These are phyloP conservation scores for Hystrix cristata DNA, from an alignment of 2,113 vertebrate species.

Conservation along the genomic window DNA sequence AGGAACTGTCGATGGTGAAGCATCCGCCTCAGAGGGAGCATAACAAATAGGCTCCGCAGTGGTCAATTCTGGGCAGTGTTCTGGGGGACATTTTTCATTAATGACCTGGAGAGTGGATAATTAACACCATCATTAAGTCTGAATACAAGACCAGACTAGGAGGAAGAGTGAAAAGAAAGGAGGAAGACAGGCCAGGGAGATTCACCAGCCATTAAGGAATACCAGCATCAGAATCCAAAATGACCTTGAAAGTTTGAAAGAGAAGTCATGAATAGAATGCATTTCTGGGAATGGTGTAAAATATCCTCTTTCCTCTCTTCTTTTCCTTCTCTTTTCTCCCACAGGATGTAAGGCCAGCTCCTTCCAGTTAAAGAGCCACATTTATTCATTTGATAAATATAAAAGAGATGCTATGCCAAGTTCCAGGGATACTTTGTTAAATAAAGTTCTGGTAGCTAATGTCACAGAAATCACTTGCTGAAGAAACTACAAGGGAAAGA, in stretches of 20 bases:
- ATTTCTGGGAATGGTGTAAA: not conserved
- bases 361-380: not conserved
- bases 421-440: not conserved
- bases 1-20: not conserved
- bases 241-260: not conserved
- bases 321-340: not conserved
- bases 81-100: slow-evolving; percentile 37
- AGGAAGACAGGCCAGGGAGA: not conserved
- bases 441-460: not conserved
- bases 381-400: not conserved
- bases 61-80: slow-evolving; percentile 45
- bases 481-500: not conserved
- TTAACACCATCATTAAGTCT: slow-evolving; percentile 48
- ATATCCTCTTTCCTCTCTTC: not conserved
- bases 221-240: not conserved
- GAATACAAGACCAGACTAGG: not conserved
- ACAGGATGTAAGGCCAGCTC: fast-evolving
- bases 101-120: slow-evolving; percentile 50
- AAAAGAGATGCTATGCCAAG: not conserved
- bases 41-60: slow-evolving; percentile 46
- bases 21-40: not conserved
- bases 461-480: not conserved
- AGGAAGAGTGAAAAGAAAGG: not conserved
- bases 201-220: not conserved
- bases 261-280: not conserved